phyloP scores from a whole-genome alignment of 2,113 vertebrate genomes.

The Taurulus bubalis region DNA sequence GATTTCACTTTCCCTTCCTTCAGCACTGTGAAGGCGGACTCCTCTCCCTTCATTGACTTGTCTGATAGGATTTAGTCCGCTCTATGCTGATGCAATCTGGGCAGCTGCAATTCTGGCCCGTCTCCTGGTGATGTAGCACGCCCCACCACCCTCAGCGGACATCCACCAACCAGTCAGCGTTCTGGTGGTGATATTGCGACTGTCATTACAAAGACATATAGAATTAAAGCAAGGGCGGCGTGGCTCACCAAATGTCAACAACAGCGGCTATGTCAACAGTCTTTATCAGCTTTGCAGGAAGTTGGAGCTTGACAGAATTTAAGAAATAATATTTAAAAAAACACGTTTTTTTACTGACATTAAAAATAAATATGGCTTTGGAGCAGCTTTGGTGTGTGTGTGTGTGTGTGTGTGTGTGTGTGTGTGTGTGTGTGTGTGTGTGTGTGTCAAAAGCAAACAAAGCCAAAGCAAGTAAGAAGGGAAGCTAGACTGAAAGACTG shows the following conservation, averaged over 20 bases:
- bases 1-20: conserved; percentile 73
- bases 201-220: conserved; percentile 52
- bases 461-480: not conserved
- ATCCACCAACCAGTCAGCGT: conserved; percentile 56
- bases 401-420: conserved; percentile 18
- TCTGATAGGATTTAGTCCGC: conserved; percentile 84
- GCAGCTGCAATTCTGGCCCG: conserved; percentile 74
- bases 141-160: conserved; percentile 49
- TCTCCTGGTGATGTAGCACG: conserved; percentile 69
- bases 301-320: conserved; percentile 26
- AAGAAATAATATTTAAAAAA: conserved; percentile 22
- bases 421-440: conserved; percentile 20
- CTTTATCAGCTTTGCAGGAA: conserved; percentile 32
- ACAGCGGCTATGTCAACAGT: conserved; percentile 19
- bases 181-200: conserved; percentile 43
- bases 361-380: conserved; percentile 42
- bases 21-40: conserved; percentile 59
- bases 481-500: conserved; percentile 9
- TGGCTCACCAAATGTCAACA: conserved; percentile 54
- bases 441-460: conserved; percentile 10
- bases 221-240: conserved; percentile 49
- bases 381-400: conserved; percentile 5
- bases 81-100: conserved; percentile 82
- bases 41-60: conserved; percentile 82
- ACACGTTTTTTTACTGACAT: not conserved